A percentile compares a stretch with the other conserved stretches of the same genome.
Evolutionary conservation across 2,797 vertebrate genomes (phyloP).

Genomic region (Falco novaeseelandiae): DNA sequence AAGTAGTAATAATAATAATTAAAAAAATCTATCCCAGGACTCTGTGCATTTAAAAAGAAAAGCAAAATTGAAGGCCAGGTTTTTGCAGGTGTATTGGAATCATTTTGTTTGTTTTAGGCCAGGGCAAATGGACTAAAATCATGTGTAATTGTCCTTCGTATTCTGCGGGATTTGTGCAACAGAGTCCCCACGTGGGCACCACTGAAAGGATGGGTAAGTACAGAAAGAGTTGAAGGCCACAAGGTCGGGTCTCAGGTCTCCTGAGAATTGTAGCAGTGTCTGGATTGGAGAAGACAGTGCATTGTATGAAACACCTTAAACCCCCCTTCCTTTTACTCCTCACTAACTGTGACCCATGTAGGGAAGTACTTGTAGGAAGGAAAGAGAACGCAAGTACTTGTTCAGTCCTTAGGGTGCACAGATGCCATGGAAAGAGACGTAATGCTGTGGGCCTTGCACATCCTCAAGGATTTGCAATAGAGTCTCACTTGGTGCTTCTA

Average conservation of each 20-base stretch:
- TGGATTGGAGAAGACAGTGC: not conserved
- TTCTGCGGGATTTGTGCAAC: constrained; percentile 99
- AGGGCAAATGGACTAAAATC: constrained; percentile 99
- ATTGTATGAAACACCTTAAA: not conserved
- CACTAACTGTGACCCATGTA: not conserved
- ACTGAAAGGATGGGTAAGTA: constrained; percentile 98
- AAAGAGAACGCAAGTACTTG: not conserved
- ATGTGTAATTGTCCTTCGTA: constrained; percentile 96
- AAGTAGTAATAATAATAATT: constrained; percentile 57
- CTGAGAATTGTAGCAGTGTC: not conserved
- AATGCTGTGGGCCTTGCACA: not conserved
- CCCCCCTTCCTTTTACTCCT: not conserved
- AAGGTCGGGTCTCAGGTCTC: not conserved
- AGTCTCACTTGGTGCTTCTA: not conserved
- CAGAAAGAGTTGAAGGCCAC: not conserved
- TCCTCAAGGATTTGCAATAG: not conserved
- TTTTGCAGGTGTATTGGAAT: constrained; percentile 77
- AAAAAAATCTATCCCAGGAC: constrained; percentile 55
- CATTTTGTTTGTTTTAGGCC: constrained; percentile 88
- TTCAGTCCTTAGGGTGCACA: not conserved
- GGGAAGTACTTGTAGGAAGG: not conserved
- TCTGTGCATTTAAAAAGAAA: constrained; percentile 69
- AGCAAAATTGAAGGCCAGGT: constrained; percentile 54
- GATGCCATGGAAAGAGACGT: not conserved
- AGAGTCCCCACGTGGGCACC: constrained; percentile 92